Conservation (phyloP, 2,113 vertebrate genomes). For the Gracilinanus agilis region DNA sequence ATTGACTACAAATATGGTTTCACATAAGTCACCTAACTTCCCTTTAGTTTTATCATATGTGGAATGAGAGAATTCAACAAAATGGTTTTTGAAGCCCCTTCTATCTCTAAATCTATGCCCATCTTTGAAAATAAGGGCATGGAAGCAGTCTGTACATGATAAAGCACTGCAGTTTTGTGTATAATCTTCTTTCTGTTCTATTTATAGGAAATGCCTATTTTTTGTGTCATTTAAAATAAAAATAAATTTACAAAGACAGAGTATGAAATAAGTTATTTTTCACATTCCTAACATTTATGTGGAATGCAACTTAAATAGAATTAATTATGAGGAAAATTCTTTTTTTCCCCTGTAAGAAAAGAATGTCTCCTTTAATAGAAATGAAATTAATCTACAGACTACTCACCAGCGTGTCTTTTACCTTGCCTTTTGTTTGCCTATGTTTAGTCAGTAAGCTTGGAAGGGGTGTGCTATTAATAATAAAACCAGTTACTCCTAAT, state of each 20-base stretch:
- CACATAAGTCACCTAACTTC: not conserved
- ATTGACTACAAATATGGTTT: not conserved
- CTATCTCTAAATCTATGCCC: not conserved
- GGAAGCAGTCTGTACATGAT: not conserved
- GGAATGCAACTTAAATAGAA: not conserved
- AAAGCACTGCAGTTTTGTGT: not conserved
- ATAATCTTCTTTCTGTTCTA: not conserved
- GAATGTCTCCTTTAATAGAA: not conserved
- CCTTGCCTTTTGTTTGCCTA: constrained; percentile 5
- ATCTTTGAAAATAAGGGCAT: not conserved
- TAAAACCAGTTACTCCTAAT: constrained; percentile 39
- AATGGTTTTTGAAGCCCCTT: not conserved
- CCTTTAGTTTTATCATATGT: not conserved
- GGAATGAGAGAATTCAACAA: not conserved
- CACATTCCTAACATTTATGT: not conserved
- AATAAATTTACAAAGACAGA: not conserved
- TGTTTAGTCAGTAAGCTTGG: constrained; percentile 52
- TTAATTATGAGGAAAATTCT: not conserved
- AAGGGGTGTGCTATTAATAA: constrained; percentile 17
- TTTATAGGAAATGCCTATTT: not conserved
- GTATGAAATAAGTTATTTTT: not conserved
- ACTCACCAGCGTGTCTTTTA: constrained; percentile 23
- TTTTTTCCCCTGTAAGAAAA: not conserved
- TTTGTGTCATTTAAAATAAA: not conserved
- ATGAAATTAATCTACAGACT: constrained; percentile 35